A percentile compares a stretch with the other conserved stretches of the same genome.
Evolutionary conservation across 2,113 vertebrate species (phyloP).

Genomic region (Coturnix japonica): DNA sequence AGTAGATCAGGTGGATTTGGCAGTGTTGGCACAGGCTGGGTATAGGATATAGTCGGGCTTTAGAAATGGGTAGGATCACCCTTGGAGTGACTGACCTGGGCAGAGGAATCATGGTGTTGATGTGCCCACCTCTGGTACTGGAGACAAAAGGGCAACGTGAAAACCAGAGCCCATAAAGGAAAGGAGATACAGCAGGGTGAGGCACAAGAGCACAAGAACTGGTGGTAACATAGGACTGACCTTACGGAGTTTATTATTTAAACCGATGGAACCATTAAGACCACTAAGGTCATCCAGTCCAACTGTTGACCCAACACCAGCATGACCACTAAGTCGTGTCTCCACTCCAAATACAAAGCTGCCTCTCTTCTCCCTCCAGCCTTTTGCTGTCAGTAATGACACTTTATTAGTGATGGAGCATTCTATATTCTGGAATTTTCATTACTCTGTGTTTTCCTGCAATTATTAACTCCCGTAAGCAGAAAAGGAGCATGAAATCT

Average conservation of each 20-base stretch:
- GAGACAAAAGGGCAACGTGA: not conserved
- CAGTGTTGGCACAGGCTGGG: not conserved
- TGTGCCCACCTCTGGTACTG: accelerated
- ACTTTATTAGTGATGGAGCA: not conserved
- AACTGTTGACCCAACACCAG: too few relatives aligned
- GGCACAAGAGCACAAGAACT: not conserved
- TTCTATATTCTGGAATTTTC: not conserved
- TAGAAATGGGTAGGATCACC: not conserved
- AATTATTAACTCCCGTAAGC: not conserved
- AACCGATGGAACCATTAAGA: too few relatives aligned
- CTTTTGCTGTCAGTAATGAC: not conserved
- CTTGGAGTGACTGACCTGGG: not conserved
- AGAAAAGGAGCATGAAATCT: not conserved
- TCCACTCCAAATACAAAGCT: not conserved
- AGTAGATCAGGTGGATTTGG: not conserved
- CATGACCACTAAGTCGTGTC: too few relatives aligned
- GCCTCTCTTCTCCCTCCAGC: not conserved
- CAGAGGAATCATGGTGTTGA: not conserved
- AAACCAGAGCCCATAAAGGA: not conserved
- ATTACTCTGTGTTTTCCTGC: not conserved
- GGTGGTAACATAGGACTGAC: not conserved
- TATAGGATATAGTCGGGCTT: not conserved
- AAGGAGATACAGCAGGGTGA: not conserved
- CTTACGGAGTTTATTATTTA: too few relatives aligned
- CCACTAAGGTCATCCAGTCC: too few relatives aligned